These are phyloP conservation scores for Hylia prasina DNA, from an alignment of 2,113 vertebrate species.

Conservation along the genomic window DNA sequence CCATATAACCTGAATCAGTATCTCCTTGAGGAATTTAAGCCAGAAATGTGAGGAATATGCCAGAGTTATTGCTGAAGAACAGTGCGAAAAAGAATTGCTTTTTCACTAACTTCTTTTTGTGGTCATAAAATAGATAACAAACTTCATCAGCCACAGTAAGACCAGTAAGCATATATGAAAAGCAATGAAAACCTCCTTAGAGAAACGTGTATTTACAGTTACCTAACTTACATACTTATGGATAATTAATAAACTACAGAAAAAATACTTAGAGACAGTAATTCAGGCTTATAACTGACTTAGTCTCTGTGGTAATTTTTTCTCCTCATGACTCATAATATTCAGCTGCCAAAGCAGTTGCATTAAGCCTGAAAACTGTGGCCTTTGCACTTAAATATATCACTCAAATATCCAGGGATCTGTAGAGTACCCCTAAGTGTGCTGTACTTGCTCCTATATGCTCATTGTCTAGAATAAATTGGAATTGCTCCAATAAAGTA, in stretches of 20 bases:
- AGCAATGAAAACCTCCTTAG: not conserved
- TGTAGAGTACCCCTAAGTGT: fast-evolving
- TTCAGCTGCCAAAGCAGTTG: not conserved
- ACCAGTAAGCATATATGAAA: not conserved
- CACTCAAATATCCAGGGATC: not conserved
- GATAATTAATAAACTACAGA: not conserved
- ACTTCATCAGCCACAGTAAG: not conserved
- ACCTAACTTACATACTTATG: not conserved
- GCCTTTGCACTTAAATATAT: not conserved
- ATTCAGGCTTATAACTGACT: not conserved
- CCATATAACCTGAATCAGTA: not conserved
- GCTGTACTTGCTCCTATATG: fast-evolving
- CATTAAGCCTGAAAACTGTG: not conserved
- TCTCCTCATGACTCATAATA: not conserved
- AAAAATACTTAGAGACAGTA: not conserved
- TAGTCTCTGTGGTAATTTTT: not conserved
- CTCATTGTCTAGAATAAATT: not conserved
- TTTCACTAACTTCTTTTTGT: not conserved
- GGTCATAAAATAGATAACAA: not conserved
- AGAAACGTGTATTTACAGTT: not conserved
- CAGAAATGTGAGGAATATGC: not conserved
- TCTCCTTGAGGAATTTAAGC: not conserved
- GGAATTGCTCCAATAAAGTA: not conserved
- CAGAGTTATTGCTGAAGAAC: not conserved
- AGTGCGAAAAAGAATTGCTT: not conserved